A percentile compares a stretch with the other conserved stretches of the same genome.
These are phyloP conservation scores for Cephus spinipes DNA, from an alignment of 2,888 invertebrate genomes.

Conservation along the genomic window DNA sequence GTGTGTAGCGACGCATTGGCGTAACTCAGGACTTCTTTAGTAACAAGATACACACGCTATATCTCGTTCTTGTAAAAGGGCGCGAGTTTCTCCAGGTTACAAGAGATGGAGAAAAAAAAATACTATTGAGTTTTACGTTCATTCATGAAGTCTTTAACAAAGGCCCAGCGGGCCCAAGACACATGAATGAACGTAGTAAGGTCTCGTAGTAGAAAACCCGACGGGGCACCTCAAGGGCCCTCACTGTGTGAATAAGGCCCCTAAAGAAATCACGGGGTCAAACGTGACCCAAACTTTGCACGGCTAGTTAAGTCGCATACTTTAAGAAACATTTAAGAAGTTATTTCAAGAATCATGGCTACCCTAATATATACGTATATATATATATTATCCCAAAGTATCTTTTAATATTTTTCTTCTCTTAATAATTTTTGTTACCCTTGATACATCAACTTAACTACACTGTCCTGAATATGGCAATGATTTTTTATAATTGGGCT, in stretches of 20 bases:
- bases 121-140: constrained; percentile 43
- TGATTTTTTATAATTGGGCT: background rate
- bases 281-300: constrained; percentile 49
- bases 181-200: constrained; percentile 61
- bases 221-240: constrained; percentile 35
- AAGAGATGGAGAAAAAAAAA: background rate
- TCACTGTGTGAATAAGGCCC: constrained; percentile 12
- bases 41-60: background rate
- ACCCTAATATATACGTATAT: background rate
- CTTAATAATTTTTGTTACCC: background rate
- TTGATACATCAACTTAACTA: background rate
- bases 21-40: background rate
- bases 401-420: background rate
- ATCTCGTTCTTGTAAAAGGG: background rate
- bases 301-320: constrained; percentile 41
- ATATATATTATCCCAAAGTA: background rate
- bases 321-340: constrained; percentile 59
- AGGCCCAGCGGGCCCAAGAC: constrained; percentile 44
- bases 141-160: constrained; percentile 49
- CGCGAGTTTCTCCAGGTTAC: background rate
- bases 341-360: constrained; percentile 38
- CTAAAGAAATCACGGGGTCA: constrained; percentile 16
- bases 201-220: constrained; percentile 32
- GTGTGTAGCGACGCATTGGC: background rate
- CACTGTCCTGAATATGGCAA: background rate